A percentile compares a stretch with the other conserved stretches of the same genome.
Conservation (phyloP, 2,113 vertebrate species). For the Sisor rabdophorus region DNA sequence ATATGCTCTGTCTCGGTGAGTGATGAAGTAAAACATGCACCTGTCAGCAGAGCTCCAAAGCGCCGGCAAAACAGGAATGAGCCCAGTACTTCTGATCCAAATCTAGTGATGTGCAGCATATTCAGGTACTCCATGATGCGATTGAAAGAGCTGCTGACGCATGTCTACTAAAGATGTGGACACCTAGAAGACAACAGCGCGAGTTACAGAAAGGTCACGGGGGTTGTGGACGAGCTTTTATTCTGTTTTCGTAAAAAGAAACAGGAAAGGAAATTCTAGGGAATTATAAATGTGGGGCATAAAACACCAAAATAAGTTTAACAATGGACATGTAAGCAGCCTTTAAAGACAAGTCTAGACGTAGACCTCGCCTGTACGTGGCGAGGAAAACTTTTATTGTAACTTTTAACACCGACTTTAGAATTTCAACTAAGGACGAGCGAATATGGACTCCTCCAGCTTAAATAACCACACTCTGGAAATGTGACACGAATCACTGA, state of each 20-base stretch:
- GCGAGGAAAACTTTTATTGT: background rate
- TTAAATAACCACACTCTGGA: too few species aligned
- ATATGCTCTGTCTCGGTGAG: slow-evolving; percentile 23
- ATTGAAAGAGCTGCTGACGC: slow-evolving; percentile 23
- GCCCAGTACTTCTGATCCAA: slow-evolving; percentile 31
- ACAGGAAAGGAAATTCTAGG: background rate
- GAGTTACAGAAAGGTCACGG: background rate
- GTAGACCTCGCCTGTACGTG: background rate
- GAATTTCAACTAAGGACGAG: background rate
- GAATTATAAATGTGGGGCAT: slow-evolving; percentile 5
- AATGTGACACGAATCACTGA: too few species aligned
- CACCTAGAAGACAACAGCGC: background rate
- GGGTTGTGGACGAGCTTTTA: background rate
- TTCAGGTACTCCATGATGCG: slow-evolving; percentile 20
- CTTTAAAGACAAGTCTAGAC: background rate
- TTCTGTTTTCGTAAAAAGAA: slow-evolving; percentile 12
- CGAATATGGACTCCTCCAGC: too few species aligned
- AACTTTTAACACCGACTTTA: background rate
- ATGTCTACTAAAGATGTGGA: background rate
- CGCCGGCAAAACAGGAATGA: slow-evolving; percentile 21
- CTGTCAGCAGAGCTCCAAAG: slow-evolving; percentile 9
- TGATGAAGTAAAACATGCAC: slow-evolving; percentile 42
- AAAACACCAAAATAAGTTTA: background rate
- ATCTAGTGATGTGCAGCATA: slow-evolving; percentile 13
- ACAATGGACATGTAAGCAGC: background rate